A percentile compares a stretch with the other conserved stretches of the same genome.
These are phyloP conservation scores for Melolontha melolontha DNA, from an alignment of 2,888 invertebrate genomes.

Conservation along the genomic window DNA sequence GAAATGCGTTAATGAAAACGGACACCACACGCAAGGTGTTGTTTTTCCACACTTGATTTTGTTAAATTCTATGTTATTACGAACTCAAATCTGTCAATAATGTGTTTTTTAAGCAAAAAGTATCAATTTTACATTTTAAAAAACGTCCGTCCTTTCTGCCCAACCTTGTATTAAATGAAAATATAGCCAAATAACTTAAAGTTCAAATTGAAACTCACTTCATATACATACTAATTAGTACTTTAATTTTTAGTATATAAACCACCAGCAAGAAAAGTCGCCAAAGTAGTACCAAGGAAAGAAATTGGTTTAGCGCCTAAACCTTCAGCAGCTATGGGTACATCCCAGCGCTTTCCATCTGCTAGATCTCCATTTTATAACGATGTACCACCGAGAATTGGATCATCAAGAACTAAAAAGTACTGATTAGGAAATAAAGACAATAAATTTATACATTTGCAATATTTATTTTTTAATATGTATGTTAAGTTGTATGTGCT, in stretches of 20 bases:
- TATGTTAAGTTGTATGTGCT: conserved; percentile 26
- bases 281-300: conserved; percentile 41
- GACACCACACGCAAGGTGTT: too few species aligned
- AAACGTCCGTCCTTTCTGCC: too few species aligned
- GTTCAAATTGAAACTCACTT: too few species aligned
- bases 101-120: too few species aligned
- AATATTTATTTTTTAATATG: conserved; percentile 22
- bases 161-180: too few species aligned
- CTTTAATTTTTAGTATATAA: conserved; percentile 49
- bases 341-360: conserved; percentile 43
- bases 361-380: conserved; percentile 22
- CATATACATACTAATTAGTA: conserved; percentile 22
- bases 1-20: too few species aligned
- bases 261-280: conserved; percentile 49
- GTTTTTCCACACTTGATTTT: too few species aligned
- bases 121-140: too few species aligned
- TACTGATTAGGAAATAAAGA: conserved; percentile 18
- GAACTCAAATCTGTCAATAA: too few species aligned
- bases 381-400: conserved; percentile 8
- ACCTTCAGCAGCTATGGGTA: conserved; percentile 46
- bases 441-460: conserved; percentile 22
- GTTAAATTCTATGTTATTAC: too few species aligned
- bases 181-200: too few species aligned
- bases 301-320: conserved; percentile 36
- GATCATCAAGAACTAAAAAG: conserved; percentile 10